Conservation (phyloP, 2,888 invertebrate species). For the Diarsia brunnea region DNA sequence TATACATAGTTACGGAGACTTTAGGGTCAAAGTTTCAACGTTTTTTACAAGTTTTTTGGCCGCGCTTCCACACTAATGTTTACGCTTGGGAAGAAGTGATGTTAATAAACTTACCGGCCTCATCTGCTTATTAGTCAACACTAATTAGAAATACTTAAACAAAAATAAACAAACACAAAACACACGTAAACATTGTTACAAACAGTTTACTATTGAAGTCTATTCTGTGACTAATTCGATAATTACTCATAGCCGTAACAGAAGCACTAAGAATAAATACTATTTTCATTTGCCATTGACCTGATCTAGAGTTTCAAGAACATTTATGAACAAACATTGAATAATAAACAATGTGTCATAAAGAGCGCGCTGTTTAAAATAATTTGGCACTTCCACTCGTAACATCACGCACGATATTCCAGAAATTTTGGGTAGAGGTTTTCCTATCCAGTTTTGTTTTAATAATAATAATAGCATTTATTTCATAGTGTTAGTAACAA, state of each 20-base stretch:
- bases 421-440: too few species aligned
- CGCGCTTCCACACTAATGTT: neutral
- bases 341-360: conserved; percentile 21
- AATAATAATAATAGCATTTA: too few species aligned
- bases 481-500: too few species aligned
- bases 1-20: too few species aligned
- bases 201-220: neutral
- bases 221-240: conserved; percentile 16
- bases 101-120: neutral
- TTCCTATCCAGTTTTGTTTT: neutral
- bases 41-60: too few species aligned
- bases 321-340: conserved; percentile 16
- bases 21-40: too few species aligned
- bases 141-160: neutral
- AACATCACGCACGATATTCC: neutral
- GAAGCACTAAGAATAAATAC: conserved; percentile 18
- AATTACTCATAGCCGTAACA: conserved; percentile 27
- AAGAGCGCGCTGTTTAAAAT: neutral
- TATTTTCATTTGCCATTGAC: conserved; percentile 50
- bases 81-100: neutral
- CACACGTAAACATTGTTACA: neutral
- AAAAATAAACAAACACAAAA: neutral
- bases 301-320: conserved; percentile 25
- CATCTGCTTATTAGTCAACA: neutral
- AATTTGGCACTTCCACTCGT: neutral